Evolutionary conservation across 1,140 invertebrate genomes (phyloP).

Genomic region (roundworm (Caenorhabditis elegans)): WBcel235 BX284605.5:13483501-13484000

Average conservation of each 20-base stretch:
- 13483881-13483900: not conserved
- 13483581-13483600: too few species aligned
- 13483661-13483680: constrained; percentile 13
- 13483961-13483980: too few species aligned
- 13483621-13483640: not conserved
- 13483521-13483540: too few species aligned
- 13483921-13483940: too few species aligned
- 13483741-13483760: not conserved
- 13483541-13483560: too few species aligned
- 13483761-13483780: constrained; percentile 26
- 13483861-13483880: not conserved
- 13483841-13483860: not conserved
- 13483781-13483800: constrained; percentile 1
- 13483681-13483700: constrained; percentile 28
- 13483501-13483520: too few species aligned
- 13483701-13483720: constrained; percentile 28
- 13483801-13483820: not conserved
- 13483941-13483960: too few species aligned
- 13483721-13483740: not conserved
- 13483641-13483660: constrained; percentile 9
- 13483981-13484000: too few species aligned
- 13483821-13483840: not conserved
- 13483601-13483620: not conserved
- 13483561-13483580: too few species aligned
- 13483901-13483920: constrained; percentile 26